These are phyloP conservation scores for Atethmia centrago DNA, from an alignment of 2,888 invertebrate genomes.

Conservation along the genomic window DNA sequence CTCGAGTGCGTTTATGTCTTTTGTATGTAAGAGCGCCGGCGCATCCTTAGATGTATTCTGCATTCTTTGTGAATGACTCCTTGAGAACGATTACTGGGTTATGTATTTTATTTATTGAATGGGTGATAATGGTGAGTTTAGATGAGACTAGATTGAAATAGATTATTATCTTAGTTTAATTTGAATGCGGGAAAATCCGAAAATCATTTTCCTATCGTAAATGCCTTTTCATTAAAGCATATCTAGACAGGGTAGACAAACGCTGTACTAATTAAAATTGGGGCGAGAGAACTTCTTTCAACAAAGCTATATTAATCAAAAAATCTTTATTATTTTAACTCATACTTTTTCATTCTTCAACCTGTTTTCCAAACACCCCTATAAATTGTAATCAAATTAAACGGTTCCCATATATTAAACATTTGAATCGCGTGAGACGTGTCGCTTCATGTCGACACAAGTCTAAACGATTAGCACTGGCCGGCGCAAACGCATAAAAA, in stretches of 20 bases:
- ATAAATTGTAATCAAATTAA: conserved; percentile 65
- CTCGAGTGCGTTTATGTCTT: conserved; percentile 85
- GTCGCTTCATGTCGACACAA: conserved; percentile 85
- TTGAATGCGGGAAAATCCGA: neutral
- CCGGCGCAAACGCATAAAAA: conserved; percentile 73
- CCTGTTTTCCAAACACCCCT: conserved; percentile 31
- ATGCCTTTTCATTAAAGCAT: neutral
- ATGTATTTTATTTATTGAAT: conserved; percentile 30
- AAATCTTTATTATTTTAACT: neutral
- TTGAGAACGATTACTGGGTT: conserved; percentile 26
- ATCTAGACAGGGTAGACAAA: neutral
- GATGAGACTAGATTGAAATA: neutral
- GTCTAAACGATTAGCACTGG: conserved; percentile 78
- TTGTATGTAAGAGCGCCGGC: conserved; percentile 79
- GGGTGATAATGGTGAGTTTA: conserved; percentile 6
- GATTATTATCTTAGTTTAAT: neutral
- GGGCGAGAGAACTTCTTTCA: neutral
- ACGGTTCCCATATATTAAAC: conserved; percentile 53
- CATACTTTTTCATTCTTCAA: conserved; percentile 7
- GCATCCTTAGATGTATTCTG: conserved; percentile 68
- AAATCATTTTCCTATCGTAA: neutral
- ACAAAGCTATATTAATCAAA: neutral
- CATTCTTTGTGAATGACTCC: conserved; percentile 57
- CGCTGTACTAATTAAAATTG: neutral
- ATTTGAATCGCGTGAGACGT: conserved; percentile 74